Base-by-base conservation (phyloP, 2,113 vertebrate genomes). In the Lamprotornis superbus region DNA sequence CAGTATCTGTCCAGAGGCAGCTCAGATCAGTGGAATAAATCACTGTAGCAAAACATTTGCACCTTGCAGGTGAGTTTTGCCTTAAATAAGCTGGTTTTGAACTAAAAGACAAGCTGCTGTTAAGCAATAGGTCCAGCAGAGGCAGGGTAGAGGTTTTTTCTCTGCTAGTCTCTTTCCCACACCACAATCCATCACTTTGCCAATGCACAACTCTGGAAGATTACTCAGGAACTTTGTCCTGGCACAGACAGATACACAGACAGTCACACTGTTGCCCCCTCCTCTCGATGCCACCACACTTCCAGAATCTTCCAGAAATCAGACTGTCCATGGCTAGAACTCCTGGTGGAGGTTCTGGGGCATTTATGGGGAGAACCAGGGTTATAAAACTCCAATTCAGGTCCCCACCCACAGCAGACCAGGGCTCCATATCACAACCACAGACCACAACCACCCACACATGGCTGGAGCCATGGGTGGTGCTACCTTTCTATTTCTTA, bases 161-260 rank as follows among this genome's bases (percentile, higher is more conserved):
- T 53, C 19, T 30, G 64, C 22, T 46, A 9, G 8, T 53, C 8
- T 70, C 55, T 47, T 70, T 63, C 24, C 20, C 28, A 11, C 12
- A n/a, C 8, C 0, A 0, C 0, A 2, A 61, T 53, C 55, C 64
- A 55, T 8, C 30, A 63, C 10, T 47, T 20, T 20, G n/a, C 24
- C 2, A 5, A 47, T 0, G 0, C 8, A 40, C 28, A 78, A 11
- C 18, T 33, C 18, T 2, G 33, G 23, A 42, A 65, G 0, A 37
- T 57, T 37, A 22, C 22, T 37, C 44, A 37, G 37, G 27, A 64
- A 15, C 31, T 57, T 37, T 50, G 44, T 33, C 18, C 31, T 28
- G 37, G 68, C 37, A 57, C 50, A 73, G 9, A 40, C 25, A 24
- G 30, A 35, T 10, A 42, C 56, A 49, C 30, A 37, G 53, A 33